Percentiles rank a stretch among this genome's conserved stretches.
Evolutionary conservation across 1,140 invertebrate genomes (phyloP).

Genomic region (Eriocheir sinensis): DNA sequence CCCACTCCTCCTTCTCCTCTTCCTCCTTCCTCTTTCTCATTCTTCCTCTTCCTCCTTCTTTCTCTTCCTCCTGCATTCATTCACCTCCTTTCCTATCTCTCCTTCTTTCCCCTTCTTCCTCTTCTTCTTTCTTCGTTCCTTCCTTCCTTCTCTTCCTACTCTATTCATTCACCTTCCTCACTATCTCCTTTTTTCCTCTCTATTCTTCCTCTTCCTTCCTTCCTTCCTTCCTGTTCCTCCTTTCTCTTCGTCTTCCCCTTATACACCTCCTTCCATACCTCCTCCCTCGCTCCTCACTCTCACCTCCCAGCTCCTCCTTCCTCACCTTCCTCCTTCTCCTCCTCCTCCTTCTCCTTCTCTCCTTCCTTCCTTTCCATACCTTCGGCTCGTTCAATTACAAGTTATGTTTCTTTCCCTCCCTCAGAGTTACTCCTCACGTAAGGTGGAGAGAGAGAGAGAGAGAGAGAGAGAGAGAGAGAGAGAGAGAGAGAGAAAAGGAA

Average conservation of each 20-base stretch:
- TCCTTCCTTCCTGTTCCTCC: too few species aligned
- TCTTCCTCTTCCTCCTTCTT: neutral
- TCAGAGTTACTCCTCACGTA: neutral
- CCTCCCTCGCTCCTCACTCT: neutral
- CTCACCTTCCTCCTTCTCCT: neutral
- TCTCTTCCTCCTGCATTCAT: neutral
- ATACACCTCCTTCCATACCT: too few species aligned
- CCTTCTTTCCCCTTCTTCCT: neutral
- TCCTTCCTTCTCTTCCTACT: neutral
- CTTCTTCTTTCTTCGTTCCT: neutral
- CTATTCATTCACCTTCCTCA: neutral
- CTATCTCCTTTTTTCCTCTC: neutral
- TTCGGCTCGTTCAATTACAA: conserved; percentile 39
- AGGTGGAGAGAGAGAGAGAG: neutral
- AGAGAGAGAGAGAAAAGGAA: neutral
- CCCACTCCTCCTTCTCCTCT: neutral
- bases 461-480: neutral
- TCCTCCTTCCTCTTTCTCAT: conserved; percentile 22
- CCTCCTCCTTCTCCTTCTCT: neutral
- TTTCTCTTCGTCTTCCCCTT: too few species aligned
- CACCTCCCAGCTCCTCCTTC: neutral
- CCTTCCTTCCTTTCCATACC: neutral
- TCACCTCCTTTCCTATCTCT: conserved; percentile 3
- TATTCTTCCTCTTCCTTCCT: too few species aligned
- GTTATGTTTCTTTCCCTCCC: conserved; percentile 31